Percentiles rank a stretch among this genome's conserved stretches.
Conservation (phyloP, 2,113 vertebrate genomes). For the Corynorhinus townsendii region DNA sequence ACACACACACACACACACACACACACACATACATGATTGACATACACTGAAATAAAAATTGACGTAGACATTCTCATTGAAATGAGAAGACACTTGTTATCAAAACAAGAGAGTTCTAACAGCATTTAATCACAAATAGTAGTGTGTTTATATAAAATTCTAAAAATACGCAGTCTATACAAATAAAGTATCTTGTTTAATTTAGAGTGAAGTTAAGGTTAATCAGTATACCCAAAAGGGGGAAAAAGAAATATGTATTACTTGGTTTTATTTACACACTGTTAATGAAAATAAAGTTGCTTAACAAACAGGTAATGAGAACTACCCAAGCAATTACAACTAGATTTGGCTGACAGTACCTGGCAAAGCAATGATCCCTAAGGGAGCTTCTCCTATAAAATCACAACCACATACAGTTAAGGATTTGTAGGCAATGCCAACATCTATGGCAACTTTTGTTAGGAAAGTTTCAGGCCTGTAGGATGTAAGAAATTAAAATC, state of each 20-base stretch:
- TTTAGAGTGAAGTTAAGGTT: constrained; percentile 7
- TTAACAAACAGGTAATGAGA: constrained; percentile 38
- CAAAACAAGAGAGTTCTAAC: neutral
- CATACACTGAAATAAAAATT: neutral
- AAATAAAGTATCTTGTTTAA: neutral
- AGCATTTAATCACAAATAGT: neutral
- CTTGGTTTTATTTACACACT: constrained; percentile 41
- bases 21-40: neutral
- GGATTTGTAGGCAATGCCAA: neutral
- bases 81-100: neutral
- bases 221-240: neutral
- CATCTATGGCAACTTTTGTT: neutral
- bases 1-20: neutral
- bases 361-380: neutral
- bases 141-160: neutral
- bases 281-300: constrained; percentile 39
- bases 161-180: neutral
- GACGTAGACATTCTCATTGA: neutral
- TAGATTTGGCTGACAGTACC: constrained; percentile 11
- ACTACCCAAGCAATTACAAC: neutral
- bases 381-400: neutral
- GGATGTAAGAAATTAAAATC: neutral
- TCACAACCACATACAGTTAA: neutral
- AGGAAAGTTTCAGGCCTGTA: neutral
- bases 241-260: neutral